Evolutionary conservation across 2,113 vertebrate genomes (phyloP).

Genomic region (Corydoras sp.): DNA sequence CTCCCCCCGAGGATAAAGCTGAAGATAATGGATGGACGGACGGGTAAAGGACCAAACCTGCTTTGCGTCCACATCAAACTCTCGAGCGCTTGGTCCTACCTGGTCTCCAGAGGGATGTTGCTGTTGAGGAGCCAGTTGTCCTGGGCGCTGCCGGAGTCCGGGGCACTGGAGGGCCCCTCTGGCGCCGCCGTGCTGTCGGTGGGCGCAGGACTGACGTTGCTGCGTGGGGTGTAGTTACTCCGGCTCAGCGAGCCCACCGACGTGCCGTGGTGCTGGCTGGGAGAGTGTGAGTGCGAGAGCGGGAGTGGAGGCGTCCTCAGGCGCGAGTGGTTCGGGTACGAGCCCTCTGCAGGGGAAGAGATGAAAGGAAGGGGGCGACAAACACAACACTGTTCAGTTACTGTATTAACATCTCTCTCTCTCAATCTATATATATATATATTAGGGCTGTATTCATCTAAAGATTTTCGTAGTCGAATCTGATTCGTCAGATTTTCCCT

Average conservation of each 20-base stretch:
- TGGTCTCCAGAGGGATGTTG: conserved; percentile 97
- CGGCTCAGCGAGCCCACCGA: conserved; percentile 90
- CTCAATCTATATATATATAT: too few relatives aligned
- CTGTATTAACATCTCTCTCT: too few relatives aligned
- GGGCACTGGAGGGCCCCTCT: conserved; percentile 74
- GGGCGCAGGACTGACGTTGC: conserved; percentile 90
- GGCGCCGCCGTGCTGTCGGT: conserved; percentile 87
- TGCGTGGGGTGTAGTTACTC: conserved; percentile 89
- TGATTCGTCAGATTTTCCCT: too few relatives aligned
- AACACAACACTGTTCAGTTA: too few relatives aligned
- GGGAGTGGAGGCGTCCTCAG: conserved; percentile 88
- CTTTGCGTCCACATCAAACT: background rate
- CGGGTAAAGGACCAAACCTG: too few relatives aligned
- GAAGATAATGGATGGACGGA: too few relatives aligned
- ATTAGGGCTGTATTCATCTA: too few relatives aligned
- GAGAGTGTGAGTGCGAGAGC: conserved; percentile 84
- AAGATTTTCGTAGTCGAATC: too few relatives aligned
- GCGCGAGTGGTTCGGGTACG: conserved; percentile 85
- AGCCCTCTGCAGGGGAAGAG: conserved; percentile 64
- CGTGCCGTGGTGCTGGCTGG: conserved; percentile 85
- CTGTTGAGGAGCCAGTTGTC: conserved; percentile 99
- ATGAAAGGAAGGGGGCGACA: background rate
- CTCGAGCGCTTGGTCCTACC: conserved; percentile 61
- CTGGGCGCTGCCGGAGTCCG: conserved; percentile 79
- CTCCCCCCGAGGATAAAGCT: too few relatives aligned